These are phyloP conservation scores for Pammene aurita DNA, from an alignment of 2,888 invertebrate genomes.

Conservation along the genomic window DNA sequence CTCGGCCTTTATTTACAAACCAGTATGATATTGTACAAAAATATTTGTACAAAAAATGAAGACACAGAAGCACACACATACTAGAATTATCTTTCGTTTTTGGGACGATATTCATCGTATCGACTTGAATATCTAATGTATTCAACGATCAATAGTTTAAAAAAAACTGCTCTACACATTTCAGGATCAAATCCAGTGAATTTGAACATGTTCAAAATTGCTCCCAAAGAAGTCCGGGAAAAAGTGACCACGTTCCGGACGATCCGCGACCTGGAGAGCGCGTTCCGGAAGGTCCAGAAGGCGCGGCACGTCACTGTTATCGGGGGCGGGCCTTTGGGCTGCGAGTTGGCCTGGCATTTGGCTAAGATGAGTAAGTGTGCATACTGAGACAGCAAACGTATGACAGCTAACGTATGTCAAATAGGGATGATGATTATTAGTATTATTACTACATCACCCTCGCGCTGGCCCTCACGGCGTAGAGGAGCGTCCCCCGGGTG, in stretches of 20 bases:
- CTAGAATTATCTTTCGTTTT: no score
- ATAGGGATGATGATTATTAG: no score
- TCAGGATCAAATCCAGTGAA: constrained; percentile 65
- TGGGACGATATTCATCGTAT: background rate
- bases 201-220: constrained; percentile 61
- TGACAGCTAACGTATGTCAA: no score
- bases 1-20: no score
- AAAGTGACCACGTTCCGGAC: constrained; percentile 61
- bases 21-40: no score
- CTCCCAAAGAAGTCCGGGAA: constrained; percentile 65
- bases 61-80: no score
- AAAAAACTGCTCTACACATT: background rate
- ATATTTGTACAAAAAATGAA: no score
- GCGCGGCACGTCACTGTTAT: constrained; percentile 65
- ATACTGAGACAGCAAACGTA: no score
- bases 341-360: constrained; percentile 70
- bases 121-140: no score
- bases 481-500: no score
- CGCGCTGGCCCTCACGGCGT: no score
- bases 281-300: constrained; percentile 64
- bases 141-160: background rate
- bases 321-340: constrained; percentile 68
- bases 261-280: constrained; percentile 68
- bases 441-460: no score
- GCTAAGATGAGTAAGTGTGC: constrained; percentile 67